These are phyloP conservation scores for Tolypeutes matacus DNA, from an alignment of 2,797 vertebrate genomes.

Conservation along the genomic window DNA sequence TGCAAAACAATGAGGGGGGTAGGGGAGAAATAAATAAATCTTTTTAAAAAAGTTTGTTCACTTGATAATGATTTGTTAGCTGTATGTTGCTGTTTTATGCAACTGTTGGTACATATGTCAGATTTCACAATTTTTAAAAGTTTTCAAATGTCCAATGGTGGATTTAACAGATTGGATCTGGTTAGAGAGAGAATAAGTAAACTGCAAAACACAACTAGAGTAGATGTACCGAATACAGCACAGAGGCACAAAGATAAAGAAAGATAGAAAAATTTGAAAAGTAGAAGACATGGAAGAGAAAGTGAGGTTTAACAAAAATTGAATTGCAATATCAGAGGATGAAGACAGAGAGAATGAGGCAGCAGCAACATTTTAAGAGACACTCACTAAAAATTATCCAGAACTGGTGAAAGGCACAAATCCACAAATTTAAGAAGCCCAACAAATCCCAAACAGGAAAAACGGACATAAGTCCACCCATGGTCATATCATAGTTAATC, in stretches of 20 bases:
- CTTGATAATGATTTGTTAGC: neutral
- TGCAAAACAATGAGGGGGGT: no score
- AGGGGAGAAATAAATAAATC: no score
- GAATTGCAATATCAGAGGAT: neutral
- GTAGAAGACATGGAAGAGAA: conserved; percentile 44
- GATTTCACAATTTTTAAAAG: conserved; percentile 18
- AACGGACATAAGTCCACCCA: conserved; percentile 17
- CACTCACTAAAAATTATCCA: conserved; percentile 23
- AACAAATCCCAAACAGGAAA: conserved; percentile 50
- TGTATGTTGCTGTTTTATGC: conserved; percentile 36
- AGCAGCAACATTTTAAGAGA: conserved; percentile 8
- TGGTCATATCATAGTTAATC: neutral
- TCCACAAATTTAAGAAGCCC: conserved; percentile 52
- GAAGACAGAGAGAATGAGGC: neutral
- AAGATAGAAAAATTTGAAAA: neutral
- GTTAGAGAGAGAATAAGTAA: conserved; percentile 12
- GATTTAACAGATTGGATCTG: conserved; percentile 28
- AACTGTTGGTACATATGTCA: neutral
- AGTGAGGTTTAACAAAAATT: conserved; percentile 48
- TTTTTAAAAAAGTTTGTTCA: no score
- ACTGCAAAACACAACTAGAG: conserved; percentile 34
- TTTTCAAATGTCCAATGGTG: conserved; percentile 40
- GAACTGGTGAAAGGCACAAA: conserved; percentile 31
- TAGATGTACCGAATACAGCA: neutral
- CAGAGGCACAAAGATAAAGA: conserved; percentile 23